Conservation (phyloP, 1,140 invertebrate species). For the Heliconius nattereri region DNA sequence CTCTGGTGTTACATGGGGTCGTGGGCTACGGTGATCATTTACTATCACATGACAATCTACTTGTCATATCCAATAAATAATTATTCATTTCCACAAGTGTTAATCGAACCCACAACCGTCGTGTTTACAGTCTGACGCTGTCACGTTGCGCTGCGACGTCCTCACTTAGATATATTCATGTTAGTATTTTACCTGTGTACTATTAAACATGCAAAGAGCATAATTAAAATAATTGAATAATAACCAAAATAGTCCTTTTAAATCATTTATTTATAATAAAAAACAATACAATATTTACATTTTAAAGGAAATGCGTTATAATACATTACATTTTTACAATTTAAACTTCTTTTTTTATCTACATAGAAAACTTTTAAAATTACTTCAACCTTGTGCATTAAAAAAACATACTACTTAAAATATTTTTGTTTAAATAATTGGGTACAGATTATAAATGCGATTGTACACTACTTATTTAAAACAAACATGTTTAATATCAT, state of each 20-base stretch:
- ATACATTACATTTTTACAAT: constrained; percentile 4
- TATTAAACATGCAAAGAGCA: neutral
- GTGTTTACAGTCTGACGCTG: too few species aligned
- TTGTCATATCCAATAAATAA: too few species aligned
- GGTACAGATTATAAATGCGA: neutral
- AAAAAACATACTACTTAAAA: too few species aligned
- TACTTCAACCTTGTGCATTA: neutral
- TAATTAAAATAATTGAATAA: neutral
- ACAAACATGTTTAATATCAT: neutral
- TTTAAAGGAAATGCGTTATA: constrained; percentile 16
- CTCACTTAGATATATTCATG: neutral
- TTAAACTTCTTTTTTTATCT: neutral
- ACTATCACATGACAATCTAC: too few species aligned
- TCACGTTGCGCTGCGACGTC: neutral
- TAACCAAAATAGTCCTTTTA: neutral
- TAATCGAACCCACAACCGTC: too few species aligned
- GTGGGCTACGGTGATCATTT: too few species aligned
- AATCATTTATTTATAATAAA: constrained; percentile 27
- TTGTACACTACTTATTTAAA: neutral
- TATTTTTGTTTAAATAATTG: too few species aligned
- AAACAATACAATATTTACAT: constrained; percentile 27
- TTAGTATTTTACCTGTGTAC: neutral
- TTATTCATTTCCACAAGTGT: too few species aligned
- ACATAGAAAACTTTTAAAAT: neutral
- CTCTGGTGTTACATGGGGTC: too few species aligned